Percentiles rank a stretch among this genome's conserved stretches.
Evolutionary conservation across 2,888 invertebrate species (phyloP).

Genomic region (Phengaris arion): DNA sequence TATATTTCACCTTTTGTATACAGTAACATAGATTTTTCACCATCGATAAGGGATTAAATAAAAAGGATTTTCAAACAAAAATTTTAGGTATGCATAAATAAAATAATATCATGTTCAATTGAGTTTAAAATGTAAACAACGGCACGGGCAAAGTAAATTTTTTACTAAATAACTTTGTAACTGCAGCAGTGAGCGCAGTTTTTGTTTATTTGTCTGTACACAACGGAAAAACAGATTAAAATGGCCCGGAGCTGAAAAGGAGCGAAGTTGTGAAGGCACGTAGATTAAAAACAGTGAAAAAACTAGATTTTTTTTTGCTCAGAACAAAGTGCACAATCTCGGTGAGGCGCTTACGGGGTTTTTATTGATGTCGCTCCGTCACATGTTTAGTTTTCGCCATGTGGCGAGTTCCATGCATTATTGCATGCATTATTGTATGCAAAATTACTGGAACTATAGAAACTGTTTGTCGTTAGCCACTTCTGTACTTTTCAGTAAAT

Average conservation of each 20-base stretch:
- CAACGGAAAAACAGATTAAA: slow-evolving; percentile 69
- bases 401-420: background rate
- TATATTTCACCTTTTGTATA: too few species aligned
- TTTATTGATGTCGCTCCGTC: slow-evolving; percentile 20
- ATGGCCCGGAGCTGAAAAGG: slow-evolving; percentile 63
- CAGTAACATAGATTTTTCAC: too few species aligned
- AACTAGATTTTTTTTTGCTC: slow-evolving; percentile 47
- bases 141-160: slow-evolving; percentile 48
- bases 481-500: background rate
- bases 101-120: slow-evolving; percentile 32
- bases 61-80: background rate
- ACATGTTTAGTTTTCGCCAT: slow-evolving; percentile 12
- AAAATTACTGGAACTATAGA: background rate
- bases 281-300: slow-evolving; percentile 71
- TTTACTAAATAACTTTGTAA: slow-evolving; percentile 53
- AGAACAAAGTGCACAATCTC: slow-evolving; percentile 57
- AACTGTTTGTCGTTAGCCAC: background rate
- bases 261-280: slow-evolving; percentile 59
- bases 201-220: slow-evolving; percentile 57
- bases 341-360: slow-evolving; percentile 34
- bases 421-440: too few species aligned
- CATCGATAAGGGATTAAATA: background rate
- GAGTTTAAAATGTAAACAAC: slow-evolving; percentile 37
- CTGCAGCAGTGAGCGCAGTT: slow-evolving; percentile 38
- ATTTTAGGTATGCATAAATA: background rate